A percentile compares a stretch with the other conserved stretches of the same genome.
These are phyloP conservation scores for Diploscapter pachys DNA, from an alignment of 1,140 invertebrate species.

Conservation along the genomic window DNA sequence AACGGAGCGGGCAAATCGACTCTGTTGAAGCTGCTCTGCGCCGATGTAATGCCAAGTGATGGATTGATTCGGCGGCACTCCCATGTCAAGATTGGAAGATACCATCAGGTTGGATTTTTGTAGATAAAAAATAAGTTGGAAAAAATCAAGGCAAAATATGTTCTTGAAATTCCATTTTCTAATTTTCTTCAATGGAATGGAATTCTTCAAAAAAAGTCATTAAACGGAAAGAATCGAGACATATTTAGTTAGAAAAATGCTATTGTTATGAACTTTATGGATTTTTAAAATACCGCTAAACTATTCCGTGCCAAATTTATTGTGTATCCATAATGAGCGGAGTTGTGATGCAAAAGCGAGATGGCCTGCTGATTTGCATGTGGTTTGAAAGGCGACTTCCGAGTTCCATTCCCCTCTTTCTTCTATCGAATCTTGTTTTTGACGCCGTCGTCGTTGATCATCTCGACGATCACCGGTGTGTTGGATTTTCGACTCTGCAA, in stretches of 20 bases:
- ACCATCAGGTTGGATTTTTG: constrained; percentile 74
- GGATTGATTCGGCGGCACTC: constrained; percentile 97
- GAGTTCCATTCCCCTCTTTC: no score
- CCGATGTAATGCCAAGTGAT: constrained; percentile 86
- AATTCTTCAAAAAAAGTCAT: neutral
- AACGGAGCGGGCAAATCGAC: constrained; percentile 99
- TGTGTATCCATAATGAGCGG: no score
- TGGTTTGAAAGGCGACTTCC: no score
- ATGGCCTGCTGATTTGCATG: no score
- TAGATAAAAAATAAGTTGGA: neutral
- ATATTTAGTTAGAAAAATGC: neutral
- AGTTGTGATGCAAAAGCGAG: no score
- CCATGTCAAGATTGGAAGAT: constrained; percentile 90
- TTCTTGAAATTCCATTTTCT: neutral
- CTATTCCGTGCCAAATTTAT: no score
- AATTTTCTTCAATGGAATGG: neutral
- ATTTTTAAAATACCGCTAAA: no score
- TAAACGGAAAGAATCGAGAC: no score
- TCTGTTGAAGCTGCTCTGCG: constrained; percentile 87
- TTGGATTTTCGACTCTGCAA: no score
- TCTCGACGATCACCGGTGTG: no score
- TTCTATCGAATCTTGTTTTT: no score
- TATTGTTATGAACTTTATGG: neutral
- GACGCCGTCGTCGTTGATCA: no score
- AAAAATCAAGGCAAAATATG: neutral